Conservation (phyloP, 2,113 vertebrate genomes). For the Grammomys dolichurus region DNA sequence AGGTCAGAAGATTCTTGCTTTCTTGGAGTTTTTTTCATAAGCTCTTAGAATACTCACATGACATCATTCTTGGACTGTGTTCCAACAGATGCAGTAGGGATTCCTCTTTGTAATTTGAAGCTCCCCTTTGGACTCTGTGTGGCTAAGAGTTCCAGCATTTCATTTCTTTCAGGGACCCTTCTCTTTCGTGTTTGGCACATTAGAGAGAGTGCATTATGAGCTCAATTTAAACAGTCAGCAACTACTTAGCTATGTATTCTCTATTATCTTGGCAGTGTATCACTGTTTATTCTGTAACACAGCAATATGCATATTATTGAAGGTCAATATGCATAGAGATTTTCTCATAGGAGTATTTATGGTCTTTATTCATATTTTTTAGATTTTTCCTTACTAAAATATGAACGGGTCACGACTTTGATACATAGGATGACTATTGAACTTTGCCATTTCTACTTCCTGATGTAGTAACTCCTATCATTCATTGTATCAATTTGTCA, state of each 20-base stretch:
- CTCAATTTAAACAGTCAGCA: not conserved
- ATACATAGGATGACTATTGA: not conserved
- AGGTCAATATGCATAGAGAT: slow-evolving; percentile 10
- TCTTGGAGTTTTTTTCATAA: not conserved
- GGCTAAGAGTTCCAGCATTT: slow-evolving; percentile 22
- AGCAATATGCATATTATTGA: not conserved
- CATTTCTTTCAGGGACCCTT: slow-evolving; percentile 11
- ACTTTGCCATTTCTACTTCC: slow-evolving; percentile 32
- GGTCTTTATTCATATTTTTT: slow-evolving; percentile 11
- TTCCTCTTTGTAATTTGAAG: not conserved
- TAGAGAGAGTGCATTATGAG: not conserved
- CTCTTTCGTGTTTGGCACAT: slow-evolving; percentile 2
- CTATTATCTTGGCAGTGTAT: slow-evolving; percentile 1
- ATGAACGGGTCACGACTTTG: not conserved
- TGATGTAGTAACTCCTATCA: not conserved
- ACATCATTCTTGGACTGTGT: not conserved
- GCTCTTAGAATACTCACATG: not conserved
- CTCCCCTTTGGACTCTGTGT: not conserved
- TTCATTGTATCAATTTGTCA: slow-evolving; percentile 14
- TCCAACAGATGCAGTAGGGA: not conserved
- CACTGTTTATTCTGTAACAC: not conserved
- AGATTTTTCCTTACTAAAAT: not conserved
- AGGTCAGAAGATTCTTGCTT: not conserved
- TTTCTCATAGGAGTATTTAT: not conserved
- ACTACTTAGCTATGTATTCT: not conserved